Evolutionary conservation across 2,113 vertebrate species (phyloP), one percentile per base, ranked within the genome.

Genomic region (Eulacestoma nigropectus): DNA sequence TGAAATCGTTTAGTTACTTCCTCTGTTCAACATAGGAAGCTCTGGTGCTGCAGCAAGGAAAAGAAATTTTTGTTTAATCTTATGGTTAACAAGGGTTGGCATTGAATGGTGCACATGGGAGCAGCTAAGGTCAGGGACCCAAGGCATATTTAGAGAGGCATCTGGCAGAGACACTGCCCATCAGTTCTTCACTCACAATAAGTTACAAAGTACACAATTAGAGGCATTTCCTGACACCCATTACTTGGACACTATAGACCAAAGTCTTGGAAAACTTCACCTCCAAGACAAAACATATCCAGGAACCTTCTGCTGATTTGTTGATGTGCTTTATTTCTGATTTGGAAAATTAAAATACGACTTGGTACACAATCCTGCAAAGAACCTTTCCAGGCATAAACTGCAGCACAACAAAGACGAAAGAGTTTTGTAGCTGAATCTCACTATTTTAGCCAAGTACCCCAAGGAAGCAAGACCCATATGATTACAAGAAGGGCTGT

Each of bases 171-270:
- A 29, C n/a, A 19, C 10, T 32, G 41, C 19, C 69, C 25, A 30
- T 7, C 6, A 8, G 25, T 9, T 53, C 46, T 49, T 55, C 46
- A 30, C 22, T 60, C 44, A 17, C 53, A 17, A 8, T 21, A 2
- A 42, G 3, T 15, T 53, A 49, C 0, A 0, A 4, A 46, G 27
- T 5, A n/a, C 1, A 22, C 41, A 50, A 41, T 86, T 41, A 62
- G 74, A 77, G 32, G 22, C 39, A 33, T 70, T 93, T 81, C 59
- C 76, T 0, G 0, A n/a, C 30, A 53, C 13, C 6, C 44, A 1
- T 41, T 53, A 32, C 32, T 42, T 39, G n/a, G 39, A 32, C 10
- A 2, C 8, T 46, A 23, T 19, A 49, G 73, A 60, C 10, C 18
- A 73, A 59, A 27, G 9, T 11, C 57, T 59, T 64, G 67, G 57